Evolutionary conservation across 1,140 invertebrate genomes (phyloP).

Genomic region (Anastrepha ludens): DNA sequence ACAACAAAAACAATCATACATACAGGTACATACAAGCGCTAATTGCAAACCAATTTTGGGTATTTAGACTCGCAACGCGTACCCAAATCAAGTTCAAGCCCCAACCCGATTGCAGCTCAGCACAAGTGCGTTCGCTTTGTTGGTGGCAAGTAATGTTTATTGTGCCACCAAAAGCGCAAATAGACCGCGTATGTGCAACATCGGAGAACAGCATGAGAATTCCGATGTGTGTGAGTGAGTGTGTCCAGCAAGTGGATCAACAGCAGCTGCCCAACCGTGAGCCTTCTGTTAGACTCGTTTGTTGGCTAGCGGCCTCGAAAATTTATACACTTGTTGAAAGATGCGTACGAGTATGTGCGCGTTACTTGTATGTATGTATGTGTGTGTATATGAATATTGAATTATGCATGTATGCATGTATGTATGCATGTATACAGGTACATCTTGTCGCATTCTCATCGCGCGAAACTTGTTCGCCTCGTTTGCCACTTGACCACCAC

Average conservation of each 20-base stretch:
- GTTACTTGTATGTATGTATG: neutral
- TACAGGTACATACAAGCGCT: neutral
- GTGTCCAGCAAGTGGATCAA: neutral
- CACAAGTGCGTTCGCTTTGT: neutral
- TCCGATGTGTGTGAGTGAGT: too few relatives aligned
- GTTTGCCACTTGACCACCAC: conserved; percentile 37
- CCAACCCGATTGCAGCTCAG: neutral
- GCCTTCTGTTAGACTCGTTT: neutral
- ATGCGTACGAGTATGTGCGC: neutral
- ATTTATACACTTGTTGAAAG: neutral
- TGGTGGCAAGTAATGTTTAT: conserved; percentile 24
- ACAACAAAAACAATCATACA: neutral
- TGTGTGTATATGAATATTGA: too few relatives aligned
- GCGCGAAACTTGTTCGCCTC: conserved; percentile 31
- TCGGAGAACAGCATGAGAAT: too few relatives aligned
- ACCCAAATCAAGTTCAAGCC: neutral
- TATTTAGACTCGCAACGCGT: neutral
- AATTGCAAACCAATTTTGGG: neutral
- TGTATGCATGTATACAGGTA: neutral
- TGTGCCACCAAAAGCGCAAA: conserved; percentile 26
- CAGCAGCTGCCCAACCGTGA: neutral
- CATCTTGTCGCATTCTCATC: neutral
- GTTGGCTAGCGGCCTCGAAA: neutral
- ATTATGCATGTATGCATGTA: neutral
- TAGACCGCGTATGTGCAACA: neutral